Base-by-base conservation (phyloP, 1,140 invertebrate species). In the Drosophila yakuba region DNA sequence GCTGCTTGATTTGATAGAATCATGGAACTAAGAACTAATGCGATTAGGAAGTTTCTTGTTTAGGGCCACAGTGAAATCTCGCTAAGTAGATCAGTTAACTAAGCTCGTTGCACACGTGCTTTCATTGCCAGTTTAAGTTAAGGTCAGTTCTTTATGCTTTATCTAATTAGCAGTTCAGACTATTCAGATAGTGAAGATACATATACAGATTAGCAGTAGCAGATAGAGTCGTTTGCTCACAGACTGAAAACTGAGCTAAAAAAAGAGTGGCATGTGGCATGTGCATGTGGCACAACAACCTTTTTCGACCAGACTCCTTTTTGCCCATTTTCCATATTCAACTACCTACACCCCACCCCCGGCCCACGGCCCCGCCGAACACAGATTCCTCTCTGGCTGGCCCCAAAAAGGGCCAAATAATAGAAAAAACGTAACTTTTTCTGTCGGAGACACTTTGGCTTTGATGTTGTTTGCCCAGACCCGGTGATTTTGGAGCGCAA, bases 371-470 rank as follows among this genome's bases (percentile, higher is more conserved):
- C 25, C 28, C 7, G 10, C 28, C 7, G 7, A 32, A 32, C 25
- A 28, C 5, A 28, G 25, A 32, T 32, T 3, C 28, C 63, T 50
- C 72, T 55, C 72, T 44, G 76, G 47, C 59, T 67, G 63, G 43
- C 63, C 62, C 64, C 74, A 61, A 74, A 73, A 67, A 48, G 35
- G 52, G 45, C n/a, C 50, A 69, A 61, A 52, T 48, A 69, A 68
- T 64, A 55, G 52, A 48, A 61, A 48, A 71, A 41, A 76, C 32
- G 50, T 57, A 43, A 72, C 77, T 73, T 85, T 85, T 82, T 82
- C 84, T 73, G 79, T 68, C 74, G 78, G 51, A 81, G 82, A 85
- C 83, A 73, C 80, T 82, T 78, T 78, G 78, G 78, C 82, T 85
- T 85, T 85, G 82, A 85, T 85, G 82, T 85, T 82, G 75, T 80